phyloP scores from a whole-genome alignment of 2,888 invertebrate species.

The Caenorhabditis angaria region DNA sequence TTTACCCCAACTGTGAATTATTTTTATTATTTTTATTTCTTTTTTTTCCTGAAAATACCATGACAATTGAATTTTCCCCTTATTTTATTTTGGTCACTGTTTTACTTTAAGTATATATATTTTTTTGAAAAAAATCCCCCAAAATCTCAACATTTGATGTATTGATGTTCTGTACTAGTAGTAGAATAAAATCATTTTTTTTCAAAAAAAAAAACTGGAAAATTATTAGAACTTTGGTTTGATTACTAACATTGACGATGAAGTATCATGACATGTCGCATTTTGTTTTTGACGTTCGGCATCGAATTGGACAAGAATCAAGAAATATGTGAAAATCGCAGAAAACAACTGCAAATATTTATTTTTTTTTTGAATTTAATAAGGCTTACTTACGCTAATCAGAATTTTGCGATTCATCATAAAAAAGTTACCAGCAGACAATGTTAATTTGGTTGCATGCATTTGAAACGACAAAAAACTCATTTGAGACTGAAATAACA shows the following conservation, averaged over 20 bases:
- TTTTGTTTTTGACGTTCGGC: conserved; percentile 25
- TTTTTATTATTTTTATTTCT: not conserved
- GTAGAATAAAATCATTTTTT: not conserved
- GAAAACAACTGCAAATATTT: conserved; percentile 45
- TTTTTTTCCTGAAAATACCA: not conserved
- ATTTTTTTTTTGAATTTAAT: not conserved
- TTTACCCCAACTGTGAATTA: not conserved
- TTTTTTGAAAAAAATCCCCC: no score
- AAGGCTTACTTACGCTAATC: conserved; percentile 39
- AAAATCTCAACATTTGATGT: not conserved
- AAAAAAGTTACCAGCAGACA: conserved; percentile 54
- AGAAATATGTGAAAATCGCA: conserved; percentile 57
- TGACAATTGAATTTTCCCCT: not conserved
- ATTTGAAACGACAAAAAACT: conserved; percentile 57
- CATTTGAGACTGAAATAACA: conserved; percentile 54
- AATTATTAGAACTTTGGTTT: not conserved
- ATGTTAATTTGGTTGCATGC: conserved; percentile 54
- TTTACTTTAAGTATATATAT: not conserved
- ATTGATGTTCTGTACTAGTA: not conserved
- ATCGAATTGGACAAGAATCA: conserved; percentile 51
- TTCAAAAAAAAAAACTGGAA: not conserved
- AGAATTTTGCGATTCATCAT: conserved; percentile 57
- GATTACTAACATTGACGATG: not conserved
- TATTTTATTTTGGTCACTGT: not conserved
- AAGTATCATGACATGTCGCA: not conserved